Percentiles rank a stretch among this genome's conserved stretches.
Evolutionary conservation across 2,797 vertebrate genomes (phyloP).

Genomic region (Adrianichthys oophorus): DNA sequence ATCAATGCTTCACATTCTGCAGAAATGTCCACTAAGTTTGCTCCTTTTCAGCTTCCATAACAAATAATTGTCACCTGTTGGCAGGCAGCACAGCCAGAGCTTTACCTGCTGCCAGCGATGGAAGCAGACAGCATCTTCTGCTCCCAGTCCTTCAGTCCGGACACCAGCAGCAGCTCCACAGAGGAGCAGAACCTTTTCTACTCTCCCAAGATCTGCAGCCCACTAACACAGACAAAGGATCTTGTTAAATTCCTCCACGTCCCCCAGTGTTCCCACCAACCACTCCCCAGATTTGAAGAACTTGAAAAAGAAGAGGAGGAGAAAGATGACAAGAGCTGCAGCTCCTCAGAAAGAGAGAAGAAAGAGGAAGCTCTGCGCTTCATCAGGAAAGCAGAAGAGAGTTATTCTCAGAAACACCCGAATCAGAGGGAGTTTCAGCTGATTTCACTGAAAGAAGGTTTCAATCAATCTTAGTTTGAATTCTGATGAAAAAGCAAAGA

Average conservation of each 20-base stretch:
- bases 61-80: constrained; percentile 1
- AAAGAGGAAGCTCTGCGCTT: constrained; percentile 55
- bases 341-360: constrained; percentile 55
- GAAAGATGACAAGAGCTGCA: constrained; percentile 57
- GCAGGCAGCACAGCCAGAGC: constrained; percentile 88
- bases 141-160: constrained; percentile 72
- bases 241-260: constrained; percentile 71
- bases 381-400: constrained; percentile 49
- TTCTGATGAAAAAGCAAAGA: neutral
- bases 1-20: neutral
- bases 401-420: constrained; percentile 24
- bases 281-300: constrained; percentile 55
- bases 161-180: constrained; percentile 68
- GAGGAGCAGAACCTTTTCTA: constrained; percentile 59
- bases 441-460: constrained; percentile 54
- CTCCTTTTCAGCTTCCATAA: neutral
- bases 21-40: neutral
- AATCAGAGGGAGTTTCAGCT: constrained; percentile 21
- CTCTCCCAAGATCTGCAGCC: constrained; percentile 57
- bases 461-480: constrained; percentile 6
- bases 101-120: constrained; percentile 84
- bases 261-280: constrained; percentile 64
- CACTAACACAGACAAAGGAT: constrained; percentile 67
- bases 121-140: constrained; percentile 75
- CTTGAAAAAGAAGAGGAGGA: constrained; percentile 46